Evolutionary conservation across 2,113 vertebrate species (phyloP).

Genomic region (Platichthys flesus): DNA sequence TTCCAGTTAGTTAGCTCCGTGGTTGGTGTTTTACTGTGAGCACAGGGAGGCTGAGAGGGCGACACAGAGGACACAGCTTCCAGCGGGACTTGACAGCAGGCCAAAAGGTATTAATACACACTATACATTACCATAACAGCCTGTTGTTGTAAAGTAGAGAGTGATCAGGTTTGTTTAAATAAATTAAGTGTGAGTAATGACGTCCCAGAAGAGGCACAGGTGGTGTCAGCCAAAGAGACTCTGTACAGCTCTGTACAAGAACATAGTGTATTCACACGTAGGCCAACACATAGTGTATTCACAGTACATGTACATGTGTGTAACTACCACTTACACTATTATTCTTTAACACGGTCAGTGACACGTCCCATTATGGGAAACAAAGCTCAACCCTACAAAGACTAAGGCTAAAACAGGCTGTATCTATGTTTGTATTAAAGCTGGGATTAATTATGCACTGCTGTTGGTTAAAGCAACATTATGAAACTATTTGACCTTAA

Average conservation of each 20-base stretch:
- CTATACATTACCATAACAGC: slow-evolving; percentile 40
- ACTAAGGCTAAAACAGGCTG: no score
- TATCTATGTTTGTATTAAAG: no score
- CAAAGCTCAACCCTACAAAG: no score
- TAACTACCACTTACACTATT: background rate
- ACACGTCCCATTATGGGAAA: no score
- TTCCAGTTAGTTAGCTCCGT: slow-evolving; percentile 42
- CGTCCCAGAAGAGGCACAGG: slow-evolving; percentile 4
- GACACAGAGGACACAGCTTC: slow-evolving; percentile 36
- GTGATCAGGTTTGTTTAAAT: slow-evolving; percentile 28
- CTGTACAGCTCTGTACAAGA: no score
- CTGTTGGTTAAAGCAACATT: no score
- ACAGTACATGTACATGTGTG: background rate
- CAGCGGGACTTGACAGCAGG: slow-evolving; percentile 30
- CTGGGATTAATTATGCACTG: no score
- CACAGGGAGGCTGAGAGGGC: slow-evolving; percentile 19
- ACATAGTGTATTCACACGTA: no score
- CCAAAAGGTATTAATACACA: slow-evolving; percentile 47
- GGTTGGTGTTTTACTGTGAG: slow-evolving; percentile 41
- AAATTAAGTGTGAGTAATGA: slow-evolving; percentile 15
- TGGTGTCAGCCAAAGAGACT: background rate
- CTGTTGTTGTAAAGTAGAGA: slow-evolving; percentile 30
- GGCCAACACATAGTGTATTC: background rate
- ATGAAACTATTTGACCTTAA: no score
- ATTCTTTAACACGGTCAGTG: no score